Conservation (phyloP, 2,113 vertebrate genomes). For the Condylura cristata region DNA sequence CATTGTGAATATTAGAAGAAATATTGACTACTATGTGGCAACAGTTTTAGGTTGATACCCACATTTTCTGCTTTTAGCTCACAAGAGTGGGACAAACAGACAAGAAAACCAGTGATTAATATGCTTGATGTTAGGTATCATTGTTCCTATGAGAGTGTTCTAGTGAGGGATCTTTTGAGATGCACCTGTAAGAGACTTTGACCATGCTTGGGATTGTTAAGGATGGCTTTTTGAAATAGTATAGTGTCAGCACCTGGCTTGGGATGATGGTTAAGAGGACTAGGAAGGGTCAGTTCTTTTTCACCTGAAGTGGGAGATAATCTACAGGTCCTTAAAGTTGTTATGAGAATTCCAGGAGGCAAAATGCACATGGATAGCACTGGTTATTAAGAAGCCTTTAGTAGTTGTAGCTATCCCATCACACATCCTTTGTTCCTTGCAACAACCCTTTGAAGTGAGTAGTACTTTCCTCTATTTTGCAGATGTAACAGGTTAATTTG, state of each 20-base stretch:
- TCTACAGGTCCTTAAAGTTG: neutral
- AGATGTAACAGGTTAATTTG: constrained; percentile 56
- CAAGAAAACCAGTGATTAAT: neutral
- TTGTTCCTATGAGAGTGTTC: neutral
- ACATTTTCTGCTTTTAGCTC: neutral
- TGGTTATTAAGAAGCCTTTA: neutral
- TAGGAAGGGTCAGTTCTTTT: neutral
- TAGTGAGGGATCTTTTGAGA: neutral
- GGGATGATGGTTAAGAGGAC: neutral
- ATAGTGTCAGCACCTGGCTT: neutral
- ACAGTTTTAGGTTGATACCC: neutral
- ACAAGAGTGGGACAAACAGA: too few species aligned
- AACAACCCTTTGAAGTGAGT: neutral
- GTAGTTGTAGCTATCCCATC: neutral
- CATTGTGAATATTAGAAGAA: neutral
- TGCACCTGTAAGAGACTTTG: neutral
- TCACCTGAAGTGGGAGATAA: neutral
- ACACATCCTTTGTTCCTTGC: neutral
- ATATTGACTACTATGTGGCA: neutral
- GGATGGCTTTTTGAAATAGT: neutral
- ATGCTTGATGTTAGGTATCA: neutral
- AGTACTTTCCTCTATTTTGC: constrained; percentile 2
- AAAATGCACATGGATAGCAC: neutral
- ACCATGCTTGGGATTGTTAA: neutral
- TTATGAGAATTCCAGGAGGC: neutral